Evolutionary conservation across 1,140 invertebrate genomes (phyloP).

Genomic region (Scylla paramamosain): DNA sequence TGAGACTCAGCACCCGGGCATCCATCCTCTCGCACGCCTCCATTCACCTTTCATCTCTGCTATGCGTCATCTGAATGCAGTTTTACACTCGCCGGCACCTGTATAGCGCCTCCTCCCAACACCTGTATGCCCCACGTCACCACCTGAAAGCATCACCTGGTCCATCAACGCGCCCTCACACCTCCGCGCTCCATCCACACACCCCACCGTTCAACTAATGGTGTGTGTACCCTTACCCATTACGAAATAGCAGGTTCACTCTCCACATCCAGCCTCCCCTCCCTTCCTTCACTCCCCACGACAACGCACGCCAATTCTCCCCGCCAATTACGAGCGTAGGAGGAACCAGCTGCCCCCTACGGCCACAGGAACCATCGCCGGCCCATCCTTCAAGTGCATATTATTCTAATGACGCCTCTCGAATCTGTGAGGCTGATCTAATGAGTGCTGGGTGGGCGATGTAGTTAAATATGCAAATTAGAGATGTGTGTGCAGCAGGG

Average conservation of each 20-base stretch:
- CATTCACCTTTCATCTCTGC: conserved; percentile 15
- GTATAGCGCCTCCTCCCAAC: neutral
- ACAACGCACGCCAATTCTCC: neutral
- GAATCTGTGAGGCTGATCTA: conserved; percentile 73
- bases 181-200: neutral
- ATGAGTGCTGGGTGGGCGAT: conserved; percentile 73
- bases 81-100: neutral
- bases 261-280: neutral
- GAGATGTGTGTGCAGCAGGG: conserved; percentile 60
- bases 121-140: neutral
- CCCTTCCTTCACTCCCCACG: neutral
- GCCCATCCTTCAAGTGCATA: conserved; percentile 67
- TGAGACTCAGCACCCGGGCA: neutral
- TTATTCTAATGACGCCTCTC: conserved; percentile 72
- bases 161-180: neutral
- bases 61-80: neutral
- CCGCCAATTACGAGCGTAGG: conserved; percentile 28
- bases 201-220: neutral
- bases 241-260: neutral
- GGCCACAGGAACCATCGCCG: neutral
- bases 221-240: conserved; percentile 8
- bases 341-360: neutral
- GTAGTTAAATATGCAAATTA: conserved; percentile 75
- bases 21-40: neutral
- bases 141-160: neutral